Base-by-base conservation (phyloP, 2,797 vertebrate genomes). In the Chloroceryle inda region DNA sequence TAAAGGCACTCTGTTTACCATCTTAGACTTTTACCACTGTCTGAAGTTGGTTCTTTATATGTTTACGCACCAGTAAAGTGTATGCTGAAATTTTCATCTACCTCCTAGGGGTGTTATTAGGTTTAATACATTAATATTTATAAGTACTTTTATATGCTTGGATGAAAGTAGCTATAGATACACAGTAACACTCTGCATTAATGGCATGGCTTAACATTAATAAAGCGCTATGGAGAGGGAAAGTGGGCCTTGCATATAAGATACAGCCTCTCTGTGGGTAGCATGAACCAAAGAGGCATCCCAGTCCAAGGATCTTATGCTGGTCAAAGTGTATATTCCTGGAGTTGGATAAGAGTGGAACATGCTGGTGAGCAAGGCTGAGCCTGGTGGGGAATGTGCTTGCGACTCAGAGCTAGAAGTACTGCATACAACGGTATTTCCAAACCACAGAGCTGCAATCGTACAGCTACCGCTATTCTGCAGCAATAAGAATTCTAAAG, bases 51-150 rank as follows among this genome's bases (percentile, higher is more conserved):
- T 68, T 79, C 62, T 95, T 86, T 40, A 7, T 31, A 13, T 24
- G 29, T 68, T 92, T 85, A 47, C 0, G 2, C 81, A 94, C 62
- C 53, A 82, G 40, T 73, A 82, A 93, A 92, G 52, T 72, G 22
- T 56, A 40, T 16, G 38, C 61, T 86, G 86, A 82, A 92, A 91
- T 86, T 76, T 59, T 47, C 63, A 67, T 52, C 66, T 92, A 77
- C 76, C 44, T 93, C 94, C 75, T 89, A 76, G 53, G 90, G 61
- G 67, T 95, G 93, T 89, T 96, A 76, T 84, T 87, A 94, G 31
- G 55, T 89, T 96, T 87, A 92, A 80, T 85, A 72, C 63, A 85
- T 95, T 73, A 91, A 90, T 95, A 94, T 95, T 89, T 85, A 58
- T 89, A 77, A 79, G 67, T 31, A 64, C 52, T 82, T 95, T 86